Base-by-base conservation (phyloP, 1,140 invertebrate genomes). In the Tenebrio molitor region DNA sequence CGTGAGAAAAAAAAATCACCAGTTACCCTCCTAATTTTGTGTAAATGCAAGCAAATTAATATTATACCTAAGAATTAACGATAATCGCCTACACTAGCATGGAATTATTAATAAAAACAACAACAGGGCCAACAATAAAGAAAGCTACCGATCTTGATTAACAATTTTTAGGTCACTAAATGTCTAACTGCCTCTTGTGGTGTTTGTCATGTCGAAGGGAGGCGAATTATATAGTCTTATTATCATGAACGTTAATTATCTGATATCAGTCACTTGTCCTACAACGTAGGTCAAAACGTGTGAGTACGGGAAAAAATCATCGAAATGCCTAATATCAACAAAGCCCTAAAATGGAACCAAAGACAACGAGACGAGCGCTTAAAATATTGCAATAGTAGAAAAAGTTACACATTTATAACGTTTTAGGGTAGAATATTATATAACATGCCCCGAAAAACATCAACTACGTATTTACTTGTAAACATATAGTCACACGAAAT, bases 401-500 rank as follows among this genome's bases (percentile, higher is more conserved):
- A 50, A 58, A 58, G 50, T 58, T 33, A 58, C 50, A 58, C 50
- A 58, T 14, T 58, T 58, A 50, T n/a, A 41, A 19, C 17, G 21
- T 50, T 50, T 17, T 50, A 8, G 50, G 23, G 23, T 58, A 58
- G 50, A 58, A 19, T 58, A 58, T 29, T 29, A 29, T n/a, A n/a
- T 8, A 29, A 29, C 50, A 58, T 29, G 23, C 21, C 50, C 50
- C 50, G 4, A 29, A 50, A 50, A 50, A 58, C 50, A 58, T 15
- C 50, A 15, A 58, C n/a, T 58, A 21, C 23, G 21, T 17, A 19
- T 50, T 50, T 29, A 4, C 8, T 29, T 29, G 3, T 29, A 4
- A 58, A 58, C 50, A 58, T 58, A 58, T 58, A 58, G 50, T 58
- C 23, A 58, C 50, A 58, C 12, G 50, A 58, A 58, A 58, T 50